Conservation (phyloP, 2,113 vertebrate species). For the Ciconia boyciana region DNA sequence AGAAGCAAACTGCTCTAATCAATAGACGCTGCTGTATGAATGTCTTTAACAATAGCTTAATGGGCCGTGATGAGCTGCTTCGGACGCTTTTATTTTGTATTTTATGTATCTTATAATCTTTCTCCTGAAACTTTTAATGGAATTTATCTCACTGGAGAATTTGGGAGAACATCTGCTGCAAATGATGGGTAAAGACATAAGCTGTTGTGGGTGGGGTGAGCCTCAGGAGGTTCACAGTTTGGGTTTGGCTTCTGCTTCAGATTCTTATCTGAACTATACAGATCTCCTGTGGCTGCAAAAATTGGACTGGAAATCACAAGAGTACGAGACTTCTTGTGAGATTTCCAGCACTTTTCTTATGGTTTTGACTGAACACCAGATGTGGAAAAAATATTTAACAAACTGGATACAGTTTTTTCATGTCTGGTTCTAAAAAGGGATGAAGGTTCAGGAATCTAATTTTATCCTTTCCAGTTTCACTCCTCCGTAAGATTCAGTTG, state of each 20-base stretch:
- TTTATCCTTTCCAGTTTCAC: slow-evolving; percentile 57
- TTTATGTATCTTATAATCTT: slow-evolving; percentile 29
- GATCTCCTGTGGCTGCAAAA: slow-evolving; percentile 66
- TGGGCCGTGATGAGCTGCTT: slow-evolving; percentile 21
- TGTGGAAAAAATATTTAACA: slow-evolving; percentile 67
- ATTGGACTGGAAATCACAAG: slow-evolving; percentile 65
- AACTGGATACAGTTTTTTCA: slow-evolving; percentile 48
- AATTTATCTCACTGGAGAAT: slow-evolving; percentile 58
- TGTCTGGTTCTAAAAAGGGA: slow-evolving; percentile 58
- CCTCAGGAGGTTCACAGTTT: slow-evolving; percentile 67
- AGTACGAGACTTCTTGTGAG: slow-evolving; percentile 59
- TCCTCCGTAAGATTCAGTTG: slow-evolving; percentile 34
- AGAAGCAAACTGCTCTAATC: slow-evolving; percentile 45
- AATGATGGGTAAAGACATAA: slow-evolving; percentile 69
- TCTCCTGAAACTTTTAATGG: slow-evolving; percentile 50
- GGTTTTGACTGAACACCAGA: slow-evolving; percentile 66
- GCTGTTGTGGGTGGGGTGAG: slow-evolving; percentile 67
- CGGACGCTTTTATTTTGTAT: slow-evolving; percentile 30
- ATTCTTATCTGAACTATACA: slow-evolving; percentile 65
- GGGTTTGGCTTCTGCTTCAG: slow-evolving; percentile 67
- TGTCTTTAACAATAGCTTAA: slow-evolving; percentile 42
- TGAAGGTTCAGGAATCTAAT: slow-evolving; percentile 61
- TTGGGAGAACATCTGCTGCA: slow-evolving; percentile 64
- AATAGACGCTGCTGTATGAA: slow-evolving; percentile 11
- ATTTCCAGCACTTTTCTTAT: slow-evolving; percentile 67